Evolutionary conservation across 2,797 vertebrate genomes (phyloP).

Genomic region (Poeciliopsis paucimaculata): DNA sequence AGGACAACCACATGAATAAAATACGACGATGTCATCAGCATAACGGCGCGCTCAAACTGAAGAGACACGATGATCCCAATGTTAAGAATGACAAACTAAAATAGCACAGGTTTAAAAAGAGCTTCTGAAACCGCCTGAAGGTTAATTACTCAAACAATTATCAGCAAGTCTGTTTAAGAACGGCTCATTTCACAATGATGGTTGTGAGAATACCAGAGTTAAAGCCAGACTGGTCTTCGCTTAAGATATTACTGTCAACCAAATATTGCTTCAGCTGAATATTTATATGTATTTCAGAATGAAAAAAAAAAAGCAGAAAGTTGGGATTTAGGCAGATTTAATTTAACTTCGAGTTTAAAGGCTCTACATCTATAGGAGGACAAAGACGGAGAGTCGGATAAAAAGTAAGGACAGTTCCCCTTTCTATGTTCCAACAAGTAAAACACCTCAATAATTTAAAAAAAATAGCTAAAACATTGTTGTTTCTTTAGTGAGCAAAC

Average conservation of each 20-base stretch:
- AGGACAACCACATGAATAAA: not conserved
- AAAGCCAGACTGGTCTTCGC: not conserved
- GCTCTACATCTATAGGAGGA: not conserved
- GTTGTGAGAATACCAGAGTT: not conserved
- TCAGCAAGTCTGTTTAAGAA: not conserved
- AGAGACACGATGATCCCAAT: not conserved
- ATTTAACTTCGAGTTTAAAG: not conserved
- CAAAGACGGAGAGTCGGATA: not conserved
- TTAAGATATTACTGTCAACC: not conserved
- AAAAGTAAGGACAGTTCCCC: not conserved
- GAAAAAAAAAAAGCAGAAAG: not conserved
- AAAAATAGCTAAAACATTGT: not conserved
- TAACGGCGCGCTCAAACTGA: not conserved
- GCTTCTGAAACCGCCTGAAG: not conserved
- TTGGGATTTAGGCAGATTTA: not conserved
- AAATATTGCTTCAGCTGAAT: not conserved
- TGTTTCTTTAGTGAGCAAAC: not conserved
- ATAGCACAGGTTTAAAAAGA: not conserved
- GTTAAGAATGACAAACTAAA: not conserved
- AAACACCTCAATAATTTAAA: not conserved
- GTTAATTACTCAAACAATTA: not conserved
- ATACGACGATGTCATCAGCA: not conserved
- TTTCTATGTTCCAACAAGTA: not conserved
- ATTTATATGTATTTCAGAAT: not conserved
- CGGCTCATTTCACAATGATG: not conserved